Evolutionary conservation across 2,888 invertebrate genomes (phyloP).

Genomic region (Drosophila suboccidentalis): DNA sequence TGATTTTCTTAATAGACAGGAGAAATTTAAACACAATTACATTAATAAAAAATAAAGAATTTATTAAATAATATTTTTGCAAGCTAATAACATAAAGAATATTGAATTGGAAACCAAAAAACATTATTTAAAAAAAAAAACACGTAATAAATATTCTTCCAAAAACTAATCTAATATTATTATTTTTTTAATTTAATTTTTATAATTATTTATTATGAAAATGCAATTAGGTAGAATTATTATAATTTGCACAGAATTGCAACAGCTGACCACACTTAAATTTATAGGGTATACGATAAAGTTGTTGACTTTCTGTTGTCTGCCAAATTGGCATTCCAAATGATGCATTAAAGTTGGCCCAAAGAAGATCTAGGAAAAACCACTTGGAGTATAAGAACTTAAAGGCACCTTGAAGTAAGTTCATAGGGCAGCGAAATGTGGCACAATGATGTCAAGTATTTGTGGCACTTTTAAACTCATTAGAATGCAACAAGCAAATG

Average conservation of each 20-base stretch:
- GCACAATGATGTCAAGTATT: conserved; percentile 32
- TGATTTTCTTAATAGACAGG: neutral
- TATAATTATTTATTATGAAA: neutral
- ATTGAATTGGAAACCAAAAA: too few relatives aligned
- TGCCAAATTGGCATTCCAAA: conserved; percentile 17
- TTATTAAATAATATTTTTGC: too few relatives aligned
- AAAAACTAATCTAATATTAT: too few relatives aligned
- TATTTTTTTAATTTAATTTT: neutral
- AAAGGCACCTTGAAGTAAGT: conserved; percentile 48
- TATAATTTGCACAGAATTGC: neutral
- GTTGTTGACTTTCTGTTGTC: neutral
- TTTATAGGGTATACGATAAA: conserved; percentile 3
- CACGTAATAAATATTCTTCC: too few relatives aligned
- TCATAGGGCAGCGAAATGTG: conserved; percentile 39
- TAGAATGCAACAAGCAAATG: conserved; percentile 63
- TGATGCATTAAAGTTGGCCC: conserved; percentile 22
- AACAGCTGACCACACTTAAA: neutral
- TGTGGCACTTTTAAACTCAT: conserved; percentile 65
- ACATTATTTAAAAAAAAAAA: too few relatives aligned
- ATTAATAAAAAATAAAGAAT: too few relatives aligned
- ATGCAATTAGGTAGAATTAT: too few relatives aligned
- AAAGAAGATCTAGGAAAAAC: neutral
- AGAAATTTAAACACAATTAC: too few relatives aligned
- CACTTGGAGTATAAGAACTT: conserved; percentile 12
- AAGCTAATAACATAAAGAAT: too few relatives aligned